Percentiles rank a stretch among this genome's conserved stretches.
These are phyloP conservation scores for Ichneumoninae sp. DNA, from an alignment of 2,888 invertebrate species.

Conservation along the genomic window DNA sequence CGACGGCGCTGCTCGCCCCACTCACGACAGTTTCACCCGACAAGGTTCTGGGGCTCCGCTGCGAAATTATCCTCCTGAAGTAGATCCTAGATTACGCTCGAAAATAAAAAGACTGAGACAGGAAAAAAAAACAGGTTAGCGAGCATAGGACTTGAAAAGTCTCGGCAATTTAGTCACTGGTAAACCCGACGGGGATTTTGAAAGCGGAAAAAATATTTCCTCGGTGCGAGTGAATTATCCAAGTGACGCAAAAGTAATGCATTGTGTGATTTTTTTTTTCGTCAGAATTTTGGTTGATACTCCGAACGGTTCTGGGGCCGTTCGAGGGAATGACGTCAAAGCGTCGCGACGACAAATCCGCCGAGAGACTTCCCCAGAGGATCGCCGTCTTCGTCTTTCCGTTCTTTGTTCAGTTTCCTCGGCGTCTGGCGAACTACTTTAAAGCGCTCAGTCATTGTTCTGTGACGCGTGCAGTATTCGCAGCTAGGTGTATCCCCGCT, in stretches of 20 bases:
- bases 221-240: background rate
- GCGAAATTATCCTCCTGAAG: slow-evolving; percentile 27
- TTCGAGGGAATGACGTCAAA: background rate
- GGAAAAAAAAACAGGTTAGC: background rate
- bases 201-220: background rate
- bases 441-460: slow-evolving; percentile 22
- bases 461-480: slow-evolving; percentile 6
- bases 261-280: background rate
- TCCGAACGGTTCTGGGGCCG: background rate
- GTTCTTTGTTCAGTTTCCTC: slow-evolving; percentile 2
- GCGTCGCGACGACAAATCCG: slow-evolving; percentile 5
- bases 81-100: slow-evolving; percentile 4
- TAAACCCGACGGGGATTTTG: background rate
- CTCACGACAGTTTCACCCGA: slow-evolving; percentile 5
- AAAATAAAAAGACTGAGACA: slow-evolving; percentile 6
- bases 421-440: background rate
- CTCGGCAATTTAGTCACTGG: background rate
- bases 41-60: background rate
- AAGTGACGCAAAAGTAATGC: background rate
- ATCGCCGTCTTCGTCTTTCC: background rate
- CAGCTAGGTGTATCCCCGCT: slow-evolving; percentile 3
- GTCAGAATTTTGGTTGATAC: background rate
- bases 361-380: slow-evolving; percentile 18
- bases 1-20: background rate
- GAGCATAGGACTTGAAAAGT: background rate